A percentile compares a stretch with the other conserved stretches of the same genome.
Conservation (phyloP, 2,888 invertebrate species). For the Oscheius sp. region DNA sequence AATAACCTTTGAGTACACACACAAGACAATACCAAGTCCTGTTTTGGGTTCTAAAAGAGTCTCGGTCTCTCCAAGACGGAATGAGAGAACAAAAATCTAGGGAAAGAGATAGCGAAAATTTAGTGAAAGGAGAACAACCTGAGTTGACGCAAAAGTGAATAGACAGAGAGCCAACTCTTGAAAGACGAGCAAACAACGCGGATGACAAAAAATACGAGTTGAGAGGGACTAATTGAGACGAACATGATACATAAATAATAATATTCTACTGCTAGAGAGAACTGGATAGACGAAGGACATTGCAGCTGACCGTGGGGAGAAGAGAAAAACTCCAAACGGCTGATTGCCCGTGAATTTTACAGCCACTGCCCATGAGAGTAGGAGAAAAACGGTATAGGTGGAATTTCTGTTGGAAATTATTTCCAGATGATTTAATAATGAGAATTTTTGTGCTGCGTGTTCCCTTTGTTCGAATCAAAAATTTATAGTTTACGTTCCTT, state of each 20-base stretch:
- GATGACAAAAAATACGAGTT: background rate
- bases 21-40: no score
- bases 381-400: no score
- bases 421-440: no score
- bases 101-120: no score
- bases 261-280: background rate
- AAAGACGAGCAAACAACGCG: constrained; percentile 9
- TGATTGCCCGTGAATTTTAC: constrained; percentile 16
- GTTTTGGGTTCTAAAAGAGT: no score
- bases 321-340: background rate
- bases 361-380: background rate
- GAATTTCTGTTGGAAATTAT: background rate
- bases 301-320: background rate
- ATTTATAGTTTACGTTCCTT: background rate
- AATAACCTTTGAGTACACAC: background rate
- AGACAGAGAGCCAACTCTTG: constrained; percentile 14
- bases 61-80: no score
- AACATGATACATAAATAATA: background rate
- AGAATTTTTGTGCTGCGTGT: no score
- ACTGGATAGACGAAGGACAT: background rate
- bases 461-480: no score
- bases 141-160: background rate
- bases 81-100: no score
- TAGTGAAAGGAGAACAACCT: background rate
- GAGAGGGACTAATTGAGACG: background rate